phyloP scores from a whole-genome alignment of 53 echinoderm and acorn worm genomes.

The Patiria pectinifera region DNA sequence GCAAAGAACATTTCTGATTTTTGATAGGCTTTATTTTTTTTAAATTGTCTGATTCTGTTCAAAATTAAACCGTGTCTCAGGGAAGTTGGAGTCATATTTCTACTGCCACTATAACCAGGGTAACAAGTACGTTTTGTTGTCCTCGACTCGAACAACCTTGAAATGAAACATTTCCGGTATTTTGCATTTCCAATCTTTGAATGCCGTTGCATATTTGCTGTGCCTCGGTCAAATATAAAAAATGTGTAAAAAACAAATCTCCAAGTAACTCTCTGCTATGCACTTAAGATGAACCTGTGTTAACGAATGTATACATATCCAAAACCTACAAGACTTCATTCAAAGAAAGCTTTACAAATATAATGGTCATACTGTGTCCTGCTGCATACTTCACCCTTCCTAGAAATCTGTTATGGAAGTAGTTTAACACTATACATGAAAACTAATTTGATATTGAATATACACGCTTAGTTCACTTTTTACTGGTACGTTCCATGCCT shows the following conservation, averaged over 20 bases:
- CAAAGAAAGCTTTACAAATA: not conserved
- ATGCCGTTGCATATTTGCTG: not conserved
- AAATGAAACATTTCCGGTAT: not conserved
- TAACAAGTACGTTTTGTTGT: too few species aligned
- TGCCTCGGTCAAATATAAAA: not conserved
- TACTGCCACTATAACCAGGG: too few species aligned
- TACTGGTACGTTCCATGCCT: too few species aligned
- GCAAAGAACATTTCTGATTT: too few species aligned
- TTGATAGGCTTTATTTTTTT: too few species aligned
- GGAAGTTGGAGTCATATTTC: too few species aligned
- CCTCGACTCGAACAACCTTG: too few species aligned
- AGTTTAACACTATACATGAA: too few species aligned
- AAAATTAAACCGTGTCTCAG: too few species aligned
- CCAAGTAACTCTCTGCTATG: not conserved
- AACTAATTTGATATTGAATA: too few species aligned
- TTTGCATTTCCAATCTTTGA: not conserved
- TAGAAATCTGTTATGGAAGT: not conserved
- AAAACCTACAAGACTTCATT: not conserved
- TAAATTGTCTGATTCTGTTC: too few species aligned
- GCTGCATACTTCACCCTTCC: not conserved
- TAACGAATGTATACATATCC: not conserved
- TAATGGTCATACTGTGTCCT: not conserved
- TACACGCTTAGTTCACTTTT: too few species aligned
- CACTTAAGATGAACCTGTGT: not conserved
- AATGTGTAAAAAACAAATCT: not conserved